Base-by-base conservation (phyloP, 2,888 invertebrate genomes). In the Heliconius ethilla region DNA sequence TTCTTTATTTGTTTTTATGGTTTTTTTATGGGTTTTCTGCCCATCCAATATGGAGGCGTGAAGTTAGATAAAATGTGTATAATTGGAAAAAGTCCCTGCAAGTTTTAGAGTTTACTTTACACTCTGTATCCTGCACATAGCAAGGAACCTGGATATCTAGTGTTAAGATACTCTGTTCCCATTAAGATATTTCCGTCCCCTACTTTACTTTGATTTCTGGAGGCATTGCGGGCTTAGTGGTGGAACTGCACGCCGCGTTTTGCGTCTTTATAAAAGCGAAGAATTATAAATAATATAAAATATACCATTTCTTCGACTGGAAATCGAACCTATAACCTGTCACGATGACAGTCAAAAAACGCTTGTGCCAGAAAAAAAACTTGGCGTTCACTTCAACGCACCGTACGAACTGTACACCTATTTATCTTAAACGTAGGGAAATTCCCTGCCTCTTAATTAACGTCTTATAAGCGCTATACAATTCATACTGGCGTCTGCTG, bases 381-480 rank as follows among this genome's bases (percentile, higher is more conserved):
- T 18, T 51, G 15, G 45, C 18, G 0, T 51, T 55, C 22, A 55
- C 40, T 40, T 27, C 7, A 72, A 73, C 9, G 5, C 27, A 27
- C 0, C 40, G 66, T 40, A 65, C 33, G 9, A 22, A 7, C 15
- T 65, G 18, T 45, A 25, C 65, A 73, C 51, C 55, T 77, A 77
- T 72, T 72, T 77, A 72, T 76, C 76, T 77, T 72, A 62, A 62
- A 45, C 76, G 72, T 73, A 59, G 72, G 77, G 73, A 66, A 77
- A 66, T 37, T 62, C 59, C 40, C 66, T 77, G 73, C 66, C 77
- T 72, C 72, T 77, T 77, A 77, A 77, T 77, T 77, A 77, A 73
- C 77, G 59, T 77, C 73, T 77, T 77, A 73, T 73, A 77, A 77
- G 73, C 65, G 51, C 76, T 62, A 69, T 70, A 70, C 55, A 70